Conservation (phyloP, 2,888 invertebrate genomes). For the Lycocerus yunnanus region DNA sequence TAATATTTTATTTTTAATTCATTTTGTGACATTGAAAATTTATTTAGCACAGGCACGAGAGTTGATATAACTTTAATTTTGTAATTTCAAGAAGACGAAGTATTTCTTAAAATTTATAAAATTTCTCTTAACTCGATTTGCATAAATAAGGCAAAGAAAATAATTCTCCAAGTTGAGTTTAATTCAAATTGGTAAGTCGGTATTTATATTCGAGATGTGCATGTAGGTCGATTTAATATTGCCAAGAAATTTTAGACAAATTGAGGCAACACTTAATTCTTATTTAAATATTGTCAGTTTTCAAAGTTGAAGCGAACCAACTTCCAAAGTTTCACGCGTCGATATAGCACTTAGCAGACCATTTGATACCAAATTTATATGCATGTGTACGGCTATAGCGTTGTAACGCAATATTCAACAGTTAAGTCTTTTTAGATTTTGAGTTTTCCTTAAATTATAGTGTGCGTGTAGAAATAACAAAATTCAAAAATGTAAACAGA, state of each 20-base stretch:
- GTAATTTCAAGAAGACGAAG: too few relatives aligned
- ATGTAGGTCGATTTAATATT: not conserved
- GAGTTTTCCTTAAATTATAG: not conserved
- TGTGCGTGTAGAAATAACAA: not conserved
- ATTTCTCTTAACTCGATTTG: too few relatives aligned
- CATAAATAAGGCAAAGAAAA: too few relatives aligned
- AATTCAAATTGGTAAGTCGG: not conserved
- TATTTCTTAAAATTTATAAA: too few relatives aligned
- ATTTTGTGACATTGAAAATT: not conserved
- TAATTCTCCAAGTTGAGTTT: too few relatives aligned
- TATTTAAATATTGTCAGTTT: not conserved
- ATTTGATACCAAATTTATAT: not conserved
- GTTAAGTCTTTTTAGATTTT: not conserved
- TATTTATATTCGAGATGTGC: not conserved
- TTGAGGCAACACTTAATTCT: not conserved
- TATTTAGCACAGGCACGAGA: not conserved
- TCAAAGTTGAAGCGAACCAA: not conserved
- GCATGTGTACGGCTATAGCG: not conserved
- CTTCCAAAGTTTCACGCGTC: not conserved
- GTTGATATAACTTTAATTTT: not conserved
- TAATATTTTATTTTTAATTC: not conserved
- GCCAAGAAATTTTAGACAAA: not conserved
- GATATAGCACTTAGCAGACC: not conserved
- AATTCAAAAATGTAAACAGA: not conserved
- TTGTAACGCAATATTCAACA: not conserved